A percentile compares a stretch with the other conserved stretches of the same genome.
Evolutionary conservation across 1,140 invertebrate species (phyloP).

Genomic region (Parasteatoda tepidariorum): DNA sequence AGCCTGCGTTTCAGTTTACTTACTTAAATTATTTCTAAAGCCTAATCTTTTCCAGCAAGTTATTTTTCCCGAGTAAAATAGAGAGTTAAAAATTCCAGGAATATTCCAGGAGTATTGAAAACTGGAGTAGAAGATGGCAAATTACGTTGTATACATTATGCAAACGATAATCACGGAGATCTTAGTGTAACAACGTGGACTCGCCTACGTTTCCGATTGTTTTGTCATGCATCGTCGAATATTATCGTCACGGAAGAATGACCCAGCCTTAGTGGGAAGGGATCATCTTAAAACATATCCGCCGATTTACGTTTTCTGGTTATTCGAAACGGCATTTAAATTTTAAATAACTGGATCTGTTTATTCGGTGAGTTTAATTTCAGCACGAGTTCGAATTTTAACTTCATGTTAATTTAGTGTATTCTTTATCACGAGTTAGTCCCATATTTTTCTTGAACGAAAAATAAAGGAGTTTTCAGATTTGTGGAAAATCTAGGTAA

Average conservation of each 20-base stretch:
- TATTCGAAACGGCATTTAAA: not conserved
- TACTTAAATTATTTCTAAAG: not conserved
- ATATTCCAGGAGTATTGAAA: no score
- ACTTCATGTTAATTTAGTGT: not conserved
- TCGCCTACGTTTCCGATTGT: slow-evolving; percentile 18
- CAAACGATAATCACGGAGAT: slow-evolving; percentile 51
- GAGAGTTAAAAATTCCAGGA: not conserved
- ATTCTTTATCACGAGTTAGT: not conserved
- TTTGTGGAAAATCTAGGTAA: no score
- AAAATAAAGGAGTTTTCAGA: no score
- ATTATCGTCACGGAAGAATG: slow-evolving; percentile 17
- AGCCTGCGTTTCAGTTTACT: not conserved
- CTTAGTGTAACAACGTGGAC: slow-evolving; percentile 26
- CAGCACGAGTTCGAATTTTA: not conserved
- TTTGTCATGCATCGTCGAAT: slow-evolving; percentile 12
- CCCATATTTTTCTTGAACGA: not conserved
- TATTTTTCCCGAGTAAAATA: slow-evolving; percentile 7
- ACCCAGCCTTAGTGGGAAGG: not conserved
- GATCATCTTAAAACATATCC: slow-evolving; percentile 31
- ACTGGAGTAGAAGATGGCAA: no score
- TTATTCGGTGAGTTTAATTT: not conserved
- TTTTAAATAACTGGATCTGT: not conserved
- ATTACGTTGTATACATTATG: slow-evolving; percentile 45
- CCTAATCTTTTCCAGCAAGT: slow-evolving; percentile 13
- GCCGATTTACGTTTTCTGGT: not conserved